Percentiles rank a stretch among this genome's conserved stretches.
phyloP scores from a whole-genome alignment of 2,113 vertebrate genomes.

The Macrotus californicus region DNA sequence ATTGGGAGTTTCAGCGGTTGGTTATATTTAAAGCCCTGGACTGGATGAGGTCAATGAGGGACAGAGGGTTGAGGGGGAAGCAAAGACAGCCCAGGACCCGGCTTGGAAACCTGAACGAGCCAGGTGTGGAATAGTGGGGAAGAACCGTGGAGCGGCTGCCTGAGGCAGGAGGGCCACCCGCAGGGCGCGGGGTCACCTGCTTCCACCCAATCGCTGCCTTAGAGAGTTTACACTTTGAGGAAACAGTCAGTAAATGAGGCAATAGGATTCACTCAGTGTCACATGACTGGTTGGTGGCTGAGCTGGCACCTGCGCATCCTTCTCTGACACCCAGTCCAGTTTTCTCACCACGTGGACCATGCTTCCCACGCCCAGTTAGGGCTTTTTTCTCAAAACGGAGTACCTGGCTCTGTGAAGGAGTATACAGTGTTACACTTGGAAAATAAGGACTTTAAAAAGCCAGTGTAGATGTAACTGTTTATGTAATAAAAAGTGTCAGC shows the following conservation, averaged over 20 bases:
- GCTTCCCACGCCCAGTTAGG: not conserved
- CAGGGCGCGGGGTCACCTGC: too few species aligned
- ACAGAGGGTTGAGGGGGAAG: not conserved
- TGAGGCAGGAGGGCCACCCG: not conserved
- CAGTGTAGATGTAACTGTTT: not conserved
- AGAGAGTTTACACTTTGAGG: not conserved
- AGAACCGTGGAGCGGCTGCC: not conserved
- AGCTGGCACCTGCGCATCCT: not conserved
- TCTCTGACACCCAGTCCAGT: accelerated
- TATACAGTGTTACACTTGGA: not conserved
- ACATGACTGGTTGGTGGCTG: not conserved
- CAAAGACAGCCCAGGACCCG: not conserved
- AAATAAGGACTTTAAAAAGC: not conserved
- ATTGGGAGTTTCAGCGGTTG: not conserved
- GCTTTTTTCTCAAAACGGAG: not conserved
- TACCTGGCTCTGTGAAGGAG: too few species aligned
- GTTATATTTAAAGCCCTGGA: not conserved
- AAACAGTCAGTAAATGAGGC: not conserved
- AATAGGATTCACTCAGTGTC: not conserved
- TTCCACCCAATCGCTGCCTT: not conserved
- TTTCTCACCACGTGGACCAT: accelerated
- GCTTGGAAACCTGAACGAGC: not conserved
- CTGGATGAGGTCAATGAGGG: not conserved
- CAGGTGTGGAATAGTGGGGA: too few species aligned
- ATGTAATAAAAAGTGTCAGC: not conserved